Conservation (phyloP, 2,113 vertebrate species). For the Neogale vison region DNA sequence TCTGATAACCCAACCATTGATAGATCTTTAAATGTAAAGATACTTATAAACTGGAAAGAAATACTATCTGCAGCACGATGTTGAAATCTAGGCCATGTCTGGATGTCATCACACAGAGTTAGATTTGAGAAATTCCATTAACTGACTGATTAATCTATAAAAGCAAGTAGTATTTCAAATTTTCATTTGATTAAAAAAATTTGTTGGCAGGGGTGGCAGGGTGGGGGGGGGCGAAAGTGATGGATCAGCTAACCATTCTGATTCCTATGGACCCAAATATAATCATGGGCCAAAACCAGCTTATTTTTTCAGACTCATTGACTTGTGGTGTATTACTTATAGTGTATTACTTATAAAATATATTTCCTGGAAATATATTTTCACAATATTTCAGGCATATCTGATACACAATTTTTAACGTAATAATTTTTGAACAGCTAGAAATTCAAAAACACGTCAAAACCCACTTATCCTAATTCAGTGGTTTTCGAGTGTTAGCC, state of each 20-base stretch:
- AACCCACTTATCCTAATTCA: background rate
- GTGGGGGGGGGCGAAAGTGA: background rate
- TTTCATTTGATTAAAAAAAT: background rate
- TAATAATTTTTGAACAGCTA: background rate
- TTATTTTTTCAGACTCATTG: background rate
- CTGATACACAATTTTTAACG: background rate
- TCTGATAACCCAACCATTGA: background rate
- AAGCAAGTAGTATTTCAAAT: background rate
- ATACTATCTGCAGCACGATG: background rate
- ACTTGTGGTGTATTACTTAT: background rate
- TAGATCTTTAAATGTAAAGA: background rate
- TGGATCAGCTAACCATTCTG: background rate
- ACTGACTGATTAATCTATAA: background rate
- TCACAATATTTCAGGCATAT: background rate
- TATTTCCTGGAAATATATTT: background rate
- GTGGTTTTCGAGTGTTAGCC: background rate
- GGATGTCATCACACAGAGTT: background rate
- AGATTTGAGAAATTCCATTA: slow-evolving; percentile 16
- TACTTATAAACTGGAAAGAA: background rate
- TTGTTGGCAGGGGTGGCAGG: accelerated
- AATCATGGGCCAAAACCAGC: background rate
- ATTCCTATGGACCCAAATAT: background rate
- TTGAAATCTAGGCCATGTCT: background rate
- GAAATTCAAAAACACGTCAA: background rate
- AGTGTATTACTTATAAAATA: background rate